Evolutionary conservation across 2,113 vertebrate genomes (phyloP).

Genomic region (Mesocricetus auratus): DNA sequence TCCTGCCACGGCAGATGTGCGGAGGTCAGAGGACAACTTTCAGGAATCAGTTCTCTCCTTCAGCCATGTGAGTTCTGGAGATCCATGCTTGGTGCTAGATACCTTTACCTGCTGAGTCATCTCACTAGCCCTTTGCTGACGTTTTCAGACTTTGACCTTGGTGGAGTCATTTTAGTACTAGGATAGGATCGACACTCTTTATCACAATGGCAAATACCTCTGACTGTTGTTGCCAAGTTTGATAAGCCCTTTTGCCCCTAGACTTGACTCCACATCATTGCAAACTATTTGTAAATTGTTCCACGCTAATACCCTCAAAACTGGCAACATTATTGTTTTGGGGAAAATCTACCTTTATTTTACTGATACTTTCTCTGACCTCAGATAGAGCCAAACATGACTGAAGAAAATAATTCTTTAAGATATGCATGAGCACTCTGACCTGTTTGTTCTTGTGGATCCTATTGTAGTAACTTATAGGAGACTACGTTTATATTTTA

Average conservation of each 20-base stretch:
- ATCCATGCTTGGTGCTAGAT: not conserved
- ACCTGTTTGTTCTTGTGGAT: constrained; percentile 90
- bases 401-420: constrained; percentile 87
- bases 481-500: constrained; percentile 89
- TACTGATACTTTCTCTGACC: not conserved
- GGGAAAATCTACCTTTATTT: not conserved
- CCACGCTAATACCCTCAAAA: not conserved
- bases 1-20: no score
- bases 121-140: not conserved
- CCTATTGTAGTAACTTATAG: constrained; percentile 92
- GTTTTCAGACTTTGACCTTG: constrained; percentile 18
- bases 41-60: not conserved
- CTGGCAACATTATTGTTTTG: not conserved
- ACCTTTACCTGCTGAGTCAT: not conserved
- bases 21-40: not conserved
- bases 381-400: no score
- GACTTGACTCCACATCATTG: not conserved
- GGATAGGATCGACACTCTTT: not conserved
- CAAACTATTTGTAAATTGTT: constrained; percentile 25
- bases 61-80: not conserved
- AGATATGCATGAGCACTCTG: constrained; percentile 92
- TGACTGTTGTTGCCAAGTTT: not conserved
- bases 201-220: not conserved
- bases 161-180: not conserved
- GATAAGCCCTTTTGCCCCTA: not conserved